phyloP scores from a whole-genome alignment of 2,888 invertebrate species.

The Panorpa germanica region DNA sequence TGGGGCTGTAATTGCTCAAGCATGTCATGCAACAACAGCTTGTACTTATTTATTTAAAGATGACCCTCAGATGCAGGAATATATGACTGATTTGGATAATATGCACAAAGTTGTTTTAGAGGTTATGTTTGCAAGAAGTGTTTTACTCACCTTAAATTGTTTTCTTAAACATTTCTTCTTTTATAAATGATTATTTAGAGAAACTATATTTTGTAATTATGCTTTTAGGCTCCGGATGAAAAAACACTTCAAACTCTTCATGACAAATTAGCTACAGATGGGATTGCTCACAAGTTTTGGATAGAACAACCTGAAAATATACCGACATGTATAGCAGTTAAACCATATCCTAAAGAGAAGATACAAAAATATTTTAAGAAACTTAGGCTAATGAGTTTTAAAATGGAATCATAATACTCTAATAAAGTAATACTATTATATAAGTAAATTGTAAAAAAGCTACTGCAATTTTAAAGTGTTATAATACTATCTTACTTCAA shows the following conservation, averaged over 20 bases:
- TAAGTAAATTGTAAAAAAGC: too few relatives aligned
- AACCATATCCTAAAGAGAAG: slow-evolving; percentile 75
- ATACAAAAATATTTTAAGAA: slow-evolving; percentile 72
- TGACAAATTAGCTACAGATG: slow-evolving; percentile 46
- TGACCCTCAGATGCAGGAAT: slow-evolving; percentile 58
- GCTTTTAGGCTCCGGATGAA: slow-evolving; percentile 59
- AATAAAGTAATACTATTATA: too few relatives aligned
- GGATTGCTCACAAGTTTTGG: slow-evolving; percentile 81
- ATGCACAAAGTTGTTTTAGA: slow-evolving; percentile 96
- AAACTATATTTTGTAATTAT: slow-evolving; percentile 12
- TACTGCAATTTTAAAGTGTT: too few relatives aligned
- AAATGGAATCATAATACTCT: too few relatives aligned
- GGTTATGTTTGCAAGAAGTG: slow-evolving; percentile 29
- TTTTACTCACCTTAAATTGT: slow-evolving; percentile 7
- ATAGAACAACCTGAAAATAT: slow-evolving; percentile 94
- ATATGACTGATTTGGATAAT: slow-evolving; percentile 70
- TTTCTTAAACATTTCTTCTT: slow-evolving; percentile 4
- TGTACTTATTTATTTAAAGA: slow-evolving; percentile 57
- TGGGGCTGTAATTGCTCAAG: slow-evolving; percentile 83
- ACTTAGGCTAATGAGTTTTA: too few relatives aligned
- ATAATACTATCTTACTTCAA: too few relatives aligned
- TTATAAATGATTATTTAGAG: too few relatives aligned
- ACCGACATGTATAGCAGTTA: slow-evolving; percentile 82
- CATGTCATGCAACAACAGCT: slow-evolving; percentile 75
- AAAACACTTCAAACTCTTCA: slow-evolving; percentile 45